Base-by-base conservation (phyloP, 2,888 invertebrate genomes). In the Troglohyphantes excavatus region DNA sequence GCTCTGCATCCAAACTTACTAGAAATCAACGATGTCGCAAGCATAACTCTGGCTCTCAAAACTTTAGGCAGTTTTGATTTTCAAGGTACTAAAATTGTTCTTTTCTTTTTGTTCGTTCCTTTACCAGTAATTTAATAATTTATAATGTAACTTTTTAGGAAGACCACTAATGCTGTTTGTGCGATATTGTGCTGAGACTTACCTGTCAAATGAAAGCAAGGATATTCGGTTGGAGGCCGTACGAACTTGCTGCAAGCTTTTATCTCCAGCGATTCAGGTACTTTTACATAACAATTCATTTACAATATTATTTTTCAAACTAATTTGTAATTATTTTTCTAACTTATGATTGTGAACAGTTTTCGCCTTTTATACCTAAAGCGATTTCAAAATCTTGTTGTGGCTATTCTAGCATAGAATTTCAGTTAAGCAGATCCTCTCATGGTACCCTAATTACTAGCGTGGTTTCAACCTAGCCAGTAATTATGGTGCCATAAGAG, bases 221-320 rank as follows among this genome's bases (percentile, higher is more conserved):
- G 98, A 98, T 93, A 96, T 99, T 11, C 95, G 98, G 27, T 94
- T 99, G 91, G 98, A 99, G 94, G 97, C 99, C 17, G 99, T 99
- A 0, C 96, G 96, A 93, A 99, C 99, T 0, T 97, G 98, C 92
- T 97, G 98, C 19, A 96, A 97, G 83, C 94, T 99, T 21, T 94
- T 99, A 26, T 96, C 97, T 90, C 96, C 98, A 90, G 96, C 98
- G 0, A 95, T 98, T 29, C 95, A 95, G 90, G 90, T 92, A 91
- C 1, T 39, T 39, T 1, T 39, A 11, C 13, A 17, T 23, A 2
- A 39, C 7, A n/a, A n/a, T n/a, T n/a, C n/a, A n/a, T n/a, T n/a
- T n/a, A n/a, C n/a, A n/a, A n/a, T n/a, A n/a, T n/a, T n/a, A n/a
- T n/a, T n/a, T n/a, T n/a, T n/a, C n/a, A n/a, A n/a, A n/a, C n/a